Base-by-base conservation (phyloP, 2,888 invertebrate species). In the Fabriciana adippe region DNA sequence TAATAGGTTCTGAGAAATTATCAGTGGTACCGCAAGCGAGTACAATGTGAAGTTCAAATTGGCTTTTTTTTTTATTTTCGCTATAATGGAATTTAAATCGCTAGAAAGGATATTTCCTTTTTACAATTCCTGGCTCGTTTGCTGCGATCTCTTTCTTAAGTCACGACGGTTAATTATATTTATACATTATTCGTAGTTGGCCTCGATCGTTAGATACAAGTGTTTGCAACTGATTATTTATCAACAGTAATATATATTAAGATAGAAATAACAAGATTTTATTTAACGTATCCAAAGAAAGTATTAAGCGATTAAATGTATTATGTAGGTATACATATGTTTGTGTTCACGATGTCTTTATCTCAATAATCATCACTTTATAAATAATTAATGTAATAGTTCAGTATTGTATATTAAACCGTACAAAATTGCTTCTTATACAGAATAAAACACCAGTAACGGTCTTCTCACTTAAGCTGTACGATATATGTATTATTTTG, bases 1-100 rank as follows among this genome's bases (percentile, higher is more conserved):
- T 59, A 70, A 73, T 73, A 69, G 72, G 61, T 64, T 63, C 72
- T 67, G 63, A 70, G 69, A 75, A 75, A 72, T 71, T 72, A 75
- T 75, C 72, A 64, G 68, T 59, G 71, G 55, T 48, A 54, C 55
- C 63, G 78, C 81, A 59, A 72, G 75, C 73, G 75, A 74, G 68
- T 69, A 70, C 70, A 64, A 79, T 79, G 81, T 79, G 81, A 79
- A 81, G 79, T 81, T 83, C 78, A 81, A 86, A 87, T 86, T 84
- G 82, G 80, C 35, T 41, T 41, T 41, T 85, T n/a, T 83, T 87
- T 86, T 87, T 85, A 87, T 85, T 86, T 85, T 83, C 81, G 82
- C 78, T 83, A 81, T 85, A 88, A 87, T 87, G 82, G 85, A 86
- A 88, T 88, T 88, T 85, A 88, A 88, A 88, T 87, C 84, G 85